phyloP scores from a whole-genome alignment of 2,113 vertebrate species.

The Nothocercus julius region DNA sequence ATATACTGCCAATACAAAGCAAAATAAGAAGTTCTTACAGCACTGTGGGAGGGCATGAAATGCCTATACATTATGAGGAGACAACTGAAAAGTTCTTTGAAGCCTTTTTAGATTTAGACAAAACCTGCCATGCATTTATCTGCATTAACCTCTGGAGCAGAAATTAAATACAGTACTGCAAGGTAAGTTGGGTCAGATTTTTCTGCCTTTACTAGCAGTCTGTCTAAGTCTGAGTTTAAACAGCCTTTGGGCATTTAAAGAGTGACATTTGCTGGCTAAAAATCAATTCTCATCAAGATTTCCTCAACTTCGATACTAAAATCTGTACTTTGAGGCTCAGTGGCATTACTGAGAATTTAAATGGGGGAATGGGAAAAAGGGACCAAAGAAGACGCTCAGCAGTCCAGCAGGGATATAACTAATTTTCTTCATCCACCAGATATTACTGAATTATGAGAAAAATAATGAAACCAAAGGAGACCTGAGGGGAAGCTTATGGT shows the following conservation, averaged over 20 bases:
- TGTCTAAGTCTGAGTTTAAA: constrained; percentile 33
- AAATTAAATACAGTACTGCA: not conserved
- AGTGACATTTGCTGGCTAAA: constrained; percentile 47
- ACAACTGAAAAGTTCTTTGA: not conserved
- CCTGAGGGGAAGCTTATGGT: not conserved
- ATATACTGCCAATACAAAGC: not conserved
- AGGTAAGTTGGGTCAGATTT: constrained; percentile 7
- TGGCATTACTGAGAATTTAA: constrained; percentile 32
- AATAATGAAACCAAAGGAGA: constrained; percentile 57
- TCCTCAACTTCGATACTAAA: constrained; percentile 8
- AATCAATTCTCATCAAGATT: constrained; percentile 61
- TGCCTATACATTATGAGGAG: not conserved
- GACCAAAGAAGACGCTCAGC: not conserved
- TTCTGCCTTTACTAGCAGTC: constrained; percentile 3
- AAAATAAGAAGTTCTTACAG: not conserved
- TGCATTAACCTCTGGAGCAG: not conserved
- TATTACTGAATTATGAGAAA: not conserved
- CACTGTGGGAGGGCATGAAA: not conserved
- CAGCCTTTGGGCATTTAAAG: constrained; percentile 35
- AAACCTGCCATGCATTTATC: not conserved
- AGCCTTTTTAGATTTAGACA: not conserved
- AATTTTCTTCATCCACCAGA: not conserved
- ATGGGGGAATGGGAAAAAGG: not conserved
- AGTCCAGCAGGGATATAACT: not conserved
- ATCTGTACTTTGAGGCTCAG: constrained; percentile 11